Conservation (phyloP, 2,113 vertebrate species). For the Solea solea region DNA sequence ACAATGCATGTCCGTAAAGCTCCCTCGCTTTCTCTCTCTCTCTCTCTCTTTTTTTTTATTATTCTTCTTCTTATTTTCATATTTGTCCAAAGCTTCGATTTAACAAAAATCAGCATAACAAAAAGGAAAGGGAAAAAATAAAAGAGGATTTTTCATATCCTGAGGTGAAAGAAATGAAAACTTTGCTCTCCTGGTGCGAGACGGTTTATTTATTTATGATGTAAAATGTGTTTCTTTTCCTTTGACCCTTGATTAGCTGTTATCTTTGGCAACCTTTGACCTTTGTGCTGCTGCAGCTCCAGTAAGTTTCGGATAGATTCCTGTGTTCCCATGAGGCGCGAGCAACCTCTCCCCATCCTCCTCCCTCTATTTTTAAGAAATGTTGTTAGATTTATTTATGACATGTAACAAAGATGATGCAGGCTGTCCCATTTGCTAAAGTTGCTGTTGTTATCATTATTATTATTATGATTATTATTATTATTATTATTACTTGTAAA, state of each 20-base stretch:
- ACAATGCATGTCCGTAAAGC: slow-evolving; percentile 71
- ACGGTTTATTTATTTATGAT: slow-evolving; percentile 79
- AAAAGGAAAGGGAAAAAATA: slow-evolving; percentile 24
- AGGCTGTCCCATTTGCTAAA: slow-evolving; percentile 84
- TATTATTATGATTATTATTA: slow-evolving; percentile 79
- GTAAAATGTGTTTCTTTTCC: slow-evolving; percentile 68
- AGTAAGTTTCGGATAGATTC: slow-evolving; percentile 65
- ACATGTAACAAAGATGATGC: slow-evolving; percentile 83
- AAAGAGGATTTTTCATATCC: slow-evolving; percentile 32
- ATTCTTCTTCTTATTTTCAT: slow-evolving; percentile 28
- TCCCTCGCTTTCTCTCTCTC: slow-evolving; percentile 46
- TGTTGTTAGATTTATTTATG: slow-evolving; percentile 83
- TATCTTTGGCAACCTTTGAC: slow-evolving; percentile 71
- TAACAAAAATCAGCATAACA: slow-evolving; percentile 37
- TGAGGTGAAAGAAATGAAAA: slow-evolving; percentile 53
- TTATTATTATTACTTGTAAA: slow-evolving; percentile 80
- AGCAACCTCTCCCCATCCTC: slow-evolving; percentile 63
- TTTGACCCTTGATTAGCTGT: slow-evolving; percentile 70
- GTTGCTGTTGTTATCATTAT: slow-evolving; percentile 72
- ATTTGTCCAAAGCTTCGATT: slow-evolving; percentile 71
- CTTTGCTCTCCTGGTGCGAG: slow-evolving; percentile 73
- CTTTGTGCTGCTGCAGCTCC: slow-evolving; percentile 77
- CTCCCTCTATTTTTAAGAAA: slow-evolving; percentile 76
- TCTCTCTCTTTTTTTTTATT: slow-evolving; percentile 28
- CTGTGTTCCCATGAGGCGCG: slow-evolving; percentile 61